These are phyloP conservation scores for Dicrurus megarhynchus DNA, from an alignment of 2,113 vertebrate genomes.

Conservation along the genomic window DNA sequence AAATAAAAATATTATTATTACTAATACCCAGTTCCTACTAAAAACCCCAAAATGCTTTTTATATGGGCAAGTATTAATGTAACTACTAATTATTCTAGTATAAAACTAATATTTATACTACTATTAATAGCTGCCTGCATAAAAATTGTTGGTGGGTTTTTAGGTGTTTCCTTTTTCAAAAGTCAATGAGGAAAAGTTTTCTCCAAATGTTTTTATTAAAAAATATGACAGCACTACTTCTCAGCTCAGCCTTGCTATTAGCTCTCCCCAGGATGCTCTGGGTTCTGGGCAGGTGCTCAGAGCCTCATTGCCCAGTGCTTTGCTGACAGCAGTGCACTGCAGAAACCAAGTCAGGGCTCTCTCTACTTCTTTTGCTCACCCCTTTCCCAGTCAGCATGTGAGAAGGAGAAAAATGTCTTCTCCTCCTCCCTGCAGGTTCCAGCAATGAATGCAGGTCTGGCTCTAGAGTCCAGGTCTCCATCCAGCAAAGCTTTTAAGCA, in stretches of 20 bases:
- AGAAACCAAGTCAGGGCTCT: background rate
- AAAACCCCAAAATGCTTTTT: background rate
- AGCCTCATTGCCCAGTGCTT: background rate
- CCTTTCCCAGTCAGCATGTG: background rate
- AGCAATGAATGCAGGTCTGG: background rate
- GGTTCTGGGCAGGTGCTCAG: background rate
- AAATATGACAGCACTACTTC: background rate
- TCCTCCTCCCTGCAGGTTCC: background rate
- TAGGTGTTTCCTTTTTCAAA: background rate
- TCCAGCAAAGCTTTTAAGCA: slow-evolving; percentile 53
- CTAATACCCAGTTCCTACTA: background rate
- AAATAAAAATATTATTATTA: background rate
- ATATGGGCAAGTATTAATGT: background rate
- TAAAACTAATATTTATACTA: background rate
- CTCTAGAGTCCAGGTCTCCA: background rate
- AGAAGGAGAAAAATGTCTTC: background rate
- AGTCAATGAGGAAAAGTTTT: background rate
- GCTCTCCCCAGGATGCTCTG: background rate
- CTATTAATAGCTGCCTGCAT: background rate
- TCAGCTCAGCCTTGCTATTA: background rate
- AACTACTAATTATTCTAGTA: background rate
- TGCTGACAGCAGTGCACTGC: background rate
- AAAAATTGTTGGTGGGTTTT: background rate
- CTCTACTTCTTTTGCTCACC: background rate
- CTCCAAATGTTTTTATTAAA: background rate